Conservation (phyloP, 2,113 vertebrate genomes). For the Perca fluviatilis region DNA sequence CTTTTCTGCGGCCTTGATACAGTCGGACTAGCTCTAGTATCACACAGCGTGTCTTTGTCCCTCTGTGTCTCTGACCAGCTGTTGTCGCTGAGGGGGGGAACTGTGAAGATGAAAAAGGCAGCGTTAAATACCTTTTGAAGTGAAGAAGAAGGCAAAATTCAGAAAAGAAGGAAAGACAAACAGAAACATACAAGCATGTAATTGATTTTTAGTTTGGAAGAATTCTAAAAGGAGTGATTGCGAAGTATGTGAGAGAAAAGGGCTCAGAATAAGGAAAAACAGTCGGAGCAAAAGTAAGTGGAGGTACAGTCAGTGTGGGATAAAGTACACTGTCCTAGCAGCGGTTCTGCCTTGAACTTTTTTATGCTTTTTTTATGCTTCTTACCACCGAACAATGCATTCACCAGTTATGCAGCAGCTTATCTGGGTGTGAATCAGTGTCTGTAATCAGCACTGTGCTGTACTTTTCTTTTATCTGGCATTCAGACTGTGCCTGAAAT, state of each 20-base stretch:
- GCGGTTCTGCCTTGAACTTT: conserved; percentile 29
- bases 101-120: neutral
- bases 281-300: conserved; percentile 3
- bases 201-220: conserved; percentile 10
- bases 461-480: conserved; percentile 28
- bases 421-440: conserved; percentile 46
- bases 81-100: conserved; percentile 13
- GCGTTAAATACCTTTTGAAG: neutral
- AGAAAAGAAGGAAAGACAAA: neutral
- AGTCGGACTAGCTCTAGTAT: conserved; percentile 45
- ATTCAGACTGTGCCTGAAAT: conserved; percentile 26
- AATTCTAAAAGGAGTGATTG: conserved; percentile 1
- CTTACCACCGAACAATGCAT: conserved; percentile 20
- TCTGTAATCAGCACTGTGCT: conserved; percentile 42
- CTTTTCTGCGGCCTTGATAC: conserved; percentile 65
- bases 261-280: conserved; percentile 14
- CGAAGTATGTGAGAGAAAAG: neutral
- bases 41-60: conserved; percentile 62
- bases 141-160: conserved; percentile 2
- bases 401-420: conserved; percentile 26
- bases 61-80: conserved; percentile 23
- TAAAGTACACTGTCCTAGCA: neutral
- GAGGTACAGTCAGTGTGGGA: conserved; percentile 15
- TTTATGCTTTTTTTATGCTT: conserved; percentile 29
- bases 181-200: neutral